A percentile compares a stretch with the other conserved stretches of the same genome.
Conservation (phyloP, 2,113 vertebrate genomes). For the Prunella himalayana region DNA sequence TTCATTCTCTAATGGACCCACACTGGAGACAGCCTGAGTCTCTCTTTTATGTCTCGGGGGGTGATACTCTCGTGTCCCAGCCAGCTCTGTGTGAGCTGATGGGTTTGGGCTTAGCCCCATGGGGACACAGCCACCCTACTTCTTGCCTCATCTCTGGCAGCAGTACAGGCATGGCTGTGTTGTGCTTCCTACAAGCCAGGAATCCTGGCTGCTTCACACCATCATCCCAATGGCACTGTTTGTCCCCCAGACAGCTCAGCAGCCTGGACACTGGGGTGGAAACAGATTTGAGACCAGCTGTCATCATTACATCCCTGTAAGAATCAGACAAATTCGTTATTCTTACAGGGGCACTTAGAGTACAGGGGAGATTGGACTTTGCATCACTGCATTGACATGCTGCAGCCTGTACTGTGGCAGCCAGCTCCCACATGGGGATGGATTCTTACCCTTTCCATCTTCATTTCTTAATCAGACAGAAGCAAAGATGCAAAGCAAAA, state of each 20-base stretch:
- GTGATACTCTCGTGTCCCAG: background rate
- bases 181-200: background rate
- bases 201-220: background rate
- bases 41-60: background rate
- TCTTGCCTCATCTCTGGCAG: background rate
- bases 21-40: background rate
- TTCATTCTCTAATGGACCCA: background rate
- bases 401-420: background rate
- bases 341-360: background rate
- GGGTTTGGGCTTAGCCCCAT: background rate
- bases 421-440: background rate
- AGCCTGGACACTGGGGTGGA: background rate
- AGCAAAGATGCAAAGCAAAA: background rate
- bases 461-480: background rate
- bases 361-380: background rate
- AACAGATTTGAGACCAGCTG: background rate
- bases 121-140: background rate
- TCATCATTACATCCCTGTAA: background rate
- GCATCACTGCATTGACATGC: background rate
- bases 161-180: background rate
- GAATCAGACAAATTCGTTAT: background rate
- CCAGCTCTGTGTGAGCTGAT: background rate
- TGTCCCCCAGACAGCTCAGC: background rate
- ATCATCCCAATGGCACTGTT: rapidly evolving
- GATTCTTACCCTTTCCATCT: background rate